Evolutionary conservation across 1,140 invertebrate species (phyloP), one percentile per base, ranked within the genome.

Genomic region (Drosophila guanche): DNA sequence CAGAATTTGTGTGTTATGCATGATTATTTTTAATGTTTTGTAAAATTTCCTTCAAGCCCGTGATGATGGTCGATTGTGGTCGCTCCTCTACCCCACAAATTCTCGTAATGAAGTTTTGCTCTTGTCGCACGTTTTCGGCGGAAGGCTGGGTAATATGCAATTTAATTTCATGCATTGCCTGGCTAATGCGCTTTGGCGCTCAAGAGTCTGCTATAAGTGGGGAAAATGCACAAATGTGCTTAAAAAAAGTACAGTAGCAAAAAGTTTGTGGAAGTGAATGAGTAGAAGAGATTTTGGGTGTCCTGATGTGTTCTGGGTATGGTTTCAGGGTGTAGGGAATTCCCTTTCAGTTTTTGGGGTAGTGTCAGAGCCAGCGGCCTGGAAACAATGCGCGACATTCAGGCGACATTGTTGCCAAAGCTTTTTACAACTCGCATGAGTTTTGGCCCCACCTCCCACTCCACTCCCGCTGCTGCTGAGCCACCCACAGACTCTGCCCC

Each of bases 351-450:
- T 67, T 76, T 68, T 65, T 66, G 76, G 65, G 62, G 83, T 81
- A 72, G 61, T 68, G 61, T 68, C 71, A 63, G 66, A 86, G 68
- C 81, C 81, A 85, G 81, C 77, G 81, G 83, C 78, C 78, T 86
- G 77, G 83, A 86, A 86, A 88, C 79, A 88, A 88, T 76, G 78
- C 83, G 83, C 83, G 83, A 88, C 83, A 83, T 86, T 86, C 83
- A 86, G 62, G 83, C 83, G 83, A 86, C 83, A 88, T 88, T 88
- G 83, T 88, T 88, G 83, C 83, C 79, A 89, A 84, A 89, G 84
- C 78, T 88, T 83, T 88, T 88, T 88, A 83, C 81, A 88, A 83
- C 83, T 88, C 78, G 73, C 78, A 86, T 86, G 83, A 77, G 81
- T 85, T 61, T 61, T 33, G 16, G 29, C 56, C 5, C 25, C 27